These are phyloP conservation scores for Spodoptera frugiperda DNA, from an alignment of 1,140 invertebrate genomes.

Conservation along the genomic window DNA sequence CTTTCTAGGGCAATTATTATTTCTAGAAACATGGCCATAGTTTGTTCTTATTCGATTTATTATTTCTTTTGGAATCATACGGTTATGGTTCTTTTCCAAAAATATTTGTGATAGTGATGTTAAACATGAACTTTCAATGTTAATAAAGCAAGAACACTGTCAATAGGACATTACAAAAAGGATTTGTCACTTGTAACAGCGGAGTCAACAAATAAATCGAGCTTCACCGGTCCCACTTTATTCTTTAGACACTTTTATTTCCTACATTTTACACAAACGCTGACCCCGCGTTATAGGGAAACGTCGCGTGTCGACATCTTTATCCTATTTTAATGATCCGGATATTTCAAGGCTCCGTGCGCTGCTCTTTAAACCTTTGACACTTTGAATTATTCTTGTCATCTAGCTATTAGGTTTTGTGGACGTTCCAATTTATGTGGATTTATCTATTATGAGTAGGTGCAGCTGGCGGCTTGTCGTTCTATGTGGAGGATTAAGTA, in stretches of 20 bases:
- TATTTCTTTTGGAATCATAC: no score
- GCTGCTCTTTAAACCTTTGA: slow-evolving; percentile 5
- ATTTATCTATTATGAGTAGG: no score
- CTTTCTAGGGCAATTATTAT: no score
- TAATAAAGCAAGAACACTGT: not conserved
- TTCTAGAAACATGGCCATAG: no score
- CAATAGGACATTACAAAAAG: slow-evolving; percentile 2
- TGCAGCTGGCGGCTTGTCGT: no score
- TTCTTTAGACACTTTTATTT: slow-evolving; percentile 31
- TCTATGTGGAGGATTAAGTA: no score
- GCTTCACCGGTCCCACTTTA: not conserved
- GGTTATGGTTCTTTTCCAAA: no score
- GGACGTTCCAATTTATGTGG: not conserved
- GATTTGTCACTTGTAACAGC: not conserved
- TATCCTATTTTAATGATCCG: slow-evolving; percentile 52
- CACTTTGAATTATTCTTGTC: not conserved
- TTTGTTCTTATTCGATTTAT: no score
- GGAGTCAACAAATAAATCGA: slow-evolving; percentile 34
- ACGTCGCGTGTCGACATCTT: slow-evolving; percentile 38
- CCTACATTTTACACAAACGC: slow-evolving; percentile 14
- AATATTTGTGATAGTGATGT: no score
- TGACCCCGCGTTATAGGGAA: slow-evolving; percentile 23
- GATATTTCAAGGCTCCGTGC: slow-evolving; percentile 47
- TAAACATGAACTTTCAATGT: not conserved
- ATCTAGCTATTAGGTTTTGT: not conserved